phyloP scores from a whole-genome alignment of 2,888 invertebrate genomes.

The Bellardia bayeri region DNA sequence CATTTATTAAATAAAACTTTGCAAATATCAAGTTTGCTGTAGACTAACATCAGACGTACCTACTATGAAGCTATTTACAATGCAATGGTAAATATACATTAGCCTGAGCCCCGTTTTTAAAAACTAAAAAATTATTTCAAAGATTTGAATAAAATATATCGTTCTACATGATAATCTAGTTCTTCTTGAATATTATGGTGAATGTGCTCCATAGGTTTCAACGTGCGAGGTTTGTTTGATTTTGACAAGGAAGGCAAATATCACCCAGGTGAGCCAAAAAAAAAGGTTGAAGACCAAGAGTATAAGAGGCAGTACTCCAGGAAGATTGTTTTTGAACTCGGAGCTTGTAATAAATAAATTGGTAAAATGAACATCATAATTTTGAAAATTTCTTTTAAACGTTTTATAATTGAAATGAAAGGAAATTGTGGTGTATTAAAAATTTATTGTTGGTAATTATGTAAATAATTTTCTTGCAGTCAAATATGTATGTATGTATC shows the following conservation, averaged over 20 bases:
- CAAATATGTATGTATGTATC: background rate
- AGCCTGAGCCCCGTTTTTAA: too few relatives aligned
- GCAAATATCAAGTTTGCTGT: conserved; percentile 11
- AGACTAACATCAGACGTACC: conserved; percentile 19
- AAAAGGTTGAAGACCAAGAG: too few relatives aligned
- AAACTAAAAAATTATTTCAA: too few relatives aligned
- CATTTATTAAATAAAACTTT: background rate
- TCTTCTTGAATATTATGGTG: too few relatives aligned
- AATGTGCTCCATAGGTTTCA: too few relatives aligned
- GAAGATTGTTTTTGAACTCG: too few relatives aligned
- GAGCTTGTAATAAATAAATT: background rate
- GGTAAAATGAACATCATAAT: conserved; percentile 5
- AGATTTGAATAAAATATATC: too few relatives aligned
- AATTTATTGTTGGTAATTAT: conserved; percentile 25
- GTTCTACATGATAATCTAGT: too few relatives aligned
- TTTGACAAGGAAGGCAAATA: too few relatives aligned
- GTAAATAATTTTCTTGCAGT: conserved; percentile 1
- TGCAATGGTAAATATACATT: background rate
- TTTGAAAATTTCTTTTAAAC: conserved; percentile 39
- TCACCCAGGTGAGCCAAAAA: too few relatives aligned
- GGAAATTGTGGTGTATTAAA: conserved; percentile 32
- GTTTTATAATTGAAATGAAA: conserved; percentile 52
- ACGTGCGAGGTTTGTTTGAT: too few relatives aligned
- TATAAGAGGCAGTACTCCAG: too few relatives aligned
- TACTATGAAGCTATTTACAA: background rate